These are phyloP conservation scores for Danio albolineatus DNA, from an alignment of 2,797 vertebrate species.

Conservation along the genomic window DNA sequence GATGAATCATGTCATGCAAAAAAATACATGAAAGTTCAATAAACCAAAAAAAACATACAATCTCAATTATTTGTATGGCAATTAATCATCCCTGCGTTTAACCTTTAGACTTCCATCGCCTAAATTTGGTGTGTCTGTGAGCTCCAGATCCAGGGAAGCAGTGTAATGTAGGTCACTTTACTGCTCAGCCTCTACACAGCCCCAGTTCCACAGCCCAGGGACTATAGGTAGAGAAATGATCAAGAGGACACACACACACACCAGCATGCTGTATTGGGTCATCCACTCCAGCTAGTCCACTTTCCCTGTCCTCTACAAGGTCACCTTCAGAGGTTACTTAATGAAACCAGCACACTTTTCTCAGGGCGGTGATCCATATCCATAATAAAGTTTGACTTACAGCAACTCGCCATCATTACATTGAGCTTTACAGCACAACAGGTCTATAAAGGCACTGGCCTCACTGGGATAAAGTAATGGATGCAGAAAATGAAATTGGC, in stretches of 20 bases:
- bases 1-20: no score
- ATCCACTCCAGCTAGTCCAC: constrained; percentile 52
- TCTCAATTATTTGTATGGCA: background rate
- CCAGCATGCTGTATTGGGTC: constrained; percentile 53
- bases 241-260: constrained; percentile 43
- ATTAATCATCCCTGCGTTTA: background rate
- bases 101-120: background rate
- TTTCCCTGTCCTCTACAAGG: constrained; percentile 49
- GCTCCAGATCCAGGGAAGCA: constrained; percentile 51
- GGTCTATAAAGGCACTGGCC: background rate
- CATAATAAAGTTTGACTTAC: constrained; percentile 21
- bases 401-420: background rate
- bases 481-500: background rate
- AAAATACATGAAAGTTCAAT: no score
- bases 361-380: background rate
- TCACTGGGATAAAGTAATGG: no score
- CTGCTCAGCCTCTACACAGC: constrained; percentile 55
- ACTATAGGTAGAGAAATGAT: constrained; percentile 59
- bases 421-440: background rate
- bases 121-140: constrained; percentile 40
- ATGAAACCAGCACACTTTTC: constrained; percentile 40
- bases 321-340: constrained; percentile 44
- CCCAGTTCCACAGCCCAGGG: constrained; percentile 60
- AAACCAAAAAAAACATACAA: background rate
- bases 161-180: constrained; percentile 62